Evolutionary conservation across 2,113 vertebrate genomes (phyloP).

Genomic region (Promerops cafer): DNA sequence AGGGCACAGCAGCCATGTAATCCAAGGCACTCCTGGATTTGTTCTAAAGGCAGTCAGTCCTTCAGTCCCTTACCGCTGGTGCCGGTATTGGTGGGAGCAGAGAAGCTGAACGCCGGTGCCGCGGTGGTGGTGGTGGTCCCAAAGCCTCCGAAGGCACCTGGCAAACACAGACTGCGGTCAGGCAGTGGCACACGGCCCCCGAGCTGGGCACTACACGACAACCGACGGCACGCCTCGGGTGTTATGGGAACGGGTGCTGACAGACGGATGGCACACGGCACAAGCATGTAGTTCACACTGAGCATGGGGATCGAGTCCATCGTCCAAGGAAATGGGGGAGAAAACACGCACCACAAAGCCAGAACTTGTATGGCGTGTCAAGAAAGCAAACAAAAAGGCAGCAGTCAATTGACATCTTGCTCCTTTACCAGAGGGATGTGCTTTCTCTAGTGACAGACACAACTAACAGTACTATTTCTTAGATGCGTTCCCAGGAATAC

Average conservation of each 20-base stretch:
- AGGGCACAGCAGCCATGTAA: background rate
- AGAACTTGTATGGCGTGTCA: background rate
- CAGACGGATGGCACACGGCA: background rate
- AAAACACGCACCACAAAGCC: background rate
- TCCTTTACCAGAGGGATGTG: background rate
- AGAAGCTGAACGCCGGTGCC: constrained; percentile 86
- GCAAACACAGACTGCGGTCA: background rate
- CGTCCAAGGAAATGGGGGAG: background rate
- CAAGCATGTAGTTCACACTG: background rate
- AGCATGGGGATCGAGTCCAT: background rate
- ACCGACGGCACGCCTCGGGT: background rate
- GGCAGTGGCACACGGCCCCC: rapidly evolving
- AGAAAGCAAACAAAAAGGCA: background rate
- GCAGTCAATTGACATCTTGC: background rate
- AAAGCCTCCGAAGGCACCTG: constrained; percentile 91
- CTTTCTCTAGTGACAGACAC: background rate
- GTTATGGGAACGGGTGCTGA: background rate
- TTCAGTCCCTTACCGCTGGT: constrained; percentile 62
- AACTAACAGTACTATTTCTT: background rate
- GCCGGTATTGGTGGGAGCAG: constrained; percentile 83
- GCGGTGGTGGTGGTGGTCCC: constrained; percentile 83
- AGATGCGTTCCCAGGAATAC: background rate
- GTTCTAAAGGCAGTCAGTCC: background rate
- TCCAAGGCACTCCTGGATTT: background rate
- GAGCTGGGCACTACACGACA: background rate